These are phyloP conservation scores for Branchellion lobata DNA, from an alignment of 2,888 invertebrate species.

Conservation along the genomic window DNA sequence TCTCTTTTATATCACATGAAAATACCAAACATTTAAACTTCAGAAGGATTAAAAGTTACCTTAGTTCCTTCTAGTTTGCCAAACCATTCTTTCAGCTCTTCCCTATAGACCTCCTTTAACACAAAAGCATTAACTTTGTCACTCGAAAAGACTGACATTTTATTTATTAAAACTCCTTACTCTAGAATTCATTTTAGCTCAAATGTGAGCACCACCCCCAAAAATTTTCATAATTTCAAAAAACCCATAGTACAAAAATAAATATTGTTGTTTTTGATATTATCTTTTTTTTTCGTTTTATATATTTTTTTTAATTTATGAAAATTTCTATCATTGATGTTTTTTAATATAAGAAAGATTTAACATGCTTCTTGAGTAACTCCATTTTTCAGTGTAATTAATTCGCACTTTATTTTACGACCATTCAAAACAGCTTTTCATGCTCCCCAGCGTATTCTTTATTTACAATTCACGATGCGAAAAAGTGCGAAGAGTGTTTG, in stretches of 20 bases:
- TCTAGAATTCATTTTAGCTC: not conserved
- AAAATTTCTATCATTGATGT: too few species aligned
- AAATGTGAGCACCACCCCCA: not conserved
- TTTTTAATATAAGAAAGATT: too few species aligned
- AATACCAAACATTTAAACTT: too few species aligned
- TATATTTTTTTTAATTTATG: too few species aligned
- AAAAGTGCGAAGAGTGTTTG: not conserved
- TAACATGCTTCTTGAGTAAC: too few species aligned
- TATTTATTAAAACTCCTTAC: not conserved
- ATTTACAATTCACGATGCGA: slow-evolving; percentile 18
- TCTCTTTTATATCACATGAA: too few species aligned
- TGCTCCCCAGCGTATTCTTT: not conserved
- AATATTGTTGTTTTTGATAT: too few species aligned
- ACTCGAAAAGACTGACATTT: slow-evolving; percentile 1
- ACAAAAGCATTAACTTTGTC: slow-evolving; percentile 16
- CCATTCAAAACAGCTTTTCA: too few species aligned
- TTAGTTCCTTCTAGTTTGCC: not conserved
- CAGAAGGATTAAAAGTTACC: not conserved
- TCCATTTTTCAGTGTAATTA: too few species aligned
- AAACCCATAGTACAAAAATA: too few species aligned
- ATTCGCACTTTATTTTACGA: too few species aligned
- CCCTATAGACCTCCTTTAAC: slow-evolving; percentile 2
- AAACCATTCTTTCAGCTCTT: slow-evolving; percentile 24
- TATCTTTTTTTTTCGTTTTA: too few species aligned
- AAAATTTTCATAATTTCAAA: not conserved